A percentile compares a stretch with the other conserved stretches of the same genome.
These are phyloP conservation scores for Garra rufa DNA, from an alignment of 2,113 vertebrate species.

Conservation along the genomic window DNA sequence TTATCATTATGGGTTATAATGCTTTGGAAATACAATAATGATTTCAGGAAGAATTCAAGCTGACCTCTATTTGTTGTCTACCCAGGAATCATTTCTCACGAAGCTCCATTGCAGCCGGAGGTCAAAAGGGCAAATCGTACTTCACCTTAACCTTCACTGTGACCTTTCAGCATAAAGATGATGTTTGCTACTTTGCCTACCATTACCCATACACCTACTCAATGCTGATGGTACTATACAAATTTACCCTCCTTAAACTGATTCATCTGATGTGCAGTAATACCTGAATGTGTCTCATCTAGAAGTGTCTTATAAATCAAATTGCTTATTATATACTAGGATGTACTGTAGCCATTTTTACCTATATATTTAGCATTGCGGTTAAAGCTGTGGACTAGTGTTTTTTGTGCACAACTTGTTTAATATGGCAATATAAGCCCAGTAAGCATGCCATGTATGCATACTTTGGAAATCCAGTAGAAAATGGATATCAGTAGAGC, in stretches of 20 bases:
- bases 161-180: slow-evolving; percentile 93
- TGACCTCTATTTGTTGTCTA: slow-evolving; percentile 9
- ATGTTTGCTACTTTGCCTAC: slow-evolving; percentile 98
- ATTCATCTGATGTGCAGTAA: not conserved
- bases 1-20: not conserved
- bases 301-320: too few relatives aligned
- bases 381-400: not conserved
- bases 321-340: not conserved
- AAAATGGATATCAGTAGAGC: not conserved
- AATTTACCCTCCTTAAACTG: not conserved
- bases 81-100: slow-evolving; percentile 95
- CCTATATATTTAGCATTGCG: not conserved
- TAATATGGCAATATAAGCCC: not conserved
- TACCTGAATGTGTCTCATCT: not conserved
- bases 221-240: slow-evolving; percentile 86
- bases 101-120: slow-evolving; percentile 93
- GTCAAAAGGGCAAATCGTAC: slow-evolving; percentile 97
- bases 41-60: not conserved
- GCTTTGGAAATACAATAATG: not conserved
- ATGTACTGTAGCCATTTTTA: not conserved
- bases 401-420: not conserved
- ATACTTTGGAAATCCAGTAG: not conserved
- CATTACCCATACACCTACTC: slow-evolving; percentile 98
- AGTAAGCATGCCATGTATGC: not conserved
- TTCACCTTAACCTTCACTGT: slow-evolving; percentile 95